These are phyloP conservation scores for Lates japonicus DNA, from an alignment of 2,797 vertebrate species.

Conservation along the genomic window DNA sequence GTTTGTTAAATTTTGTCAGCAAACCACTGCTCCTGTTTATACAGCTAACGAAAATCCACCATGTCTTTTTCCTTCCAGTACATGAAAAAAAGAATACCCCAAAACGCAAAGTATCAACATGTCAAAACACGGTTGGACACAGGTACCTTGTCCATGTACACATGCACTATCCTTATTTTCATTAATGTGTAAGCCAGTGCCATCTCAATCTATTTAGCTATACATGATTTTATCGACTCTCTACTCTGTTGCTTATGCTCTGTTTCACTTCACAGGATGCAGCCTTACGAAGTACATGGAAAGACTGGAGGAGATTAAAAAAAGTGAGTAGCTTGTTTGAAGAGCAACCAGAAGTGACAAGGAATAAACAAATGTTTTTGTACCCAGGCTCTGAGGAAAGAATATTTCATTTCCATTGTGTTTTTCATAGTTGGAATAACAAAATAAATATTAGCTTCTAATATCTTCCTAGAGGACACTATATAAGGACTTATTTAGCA, in stretches of 20 bases:
- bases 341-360: neutral
- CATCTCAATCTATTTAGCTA: neutral
- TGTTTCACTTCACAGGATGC: conserved; percentile 81
- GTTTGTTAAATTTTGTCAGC: neutral
- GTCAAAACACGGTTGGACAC: conserved; percentile 93
- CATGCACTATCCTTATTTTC: neutral
- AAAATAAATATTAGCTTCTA: no score
- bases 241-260: neutral
- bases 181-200: neutral
- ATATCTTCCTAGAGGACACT: neutral
- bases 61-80: conserved; percentile 80
- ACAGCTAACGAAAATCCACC: accelerated
- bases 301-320: conserved; percentile 92
- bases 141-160: conserved; percentile 78
- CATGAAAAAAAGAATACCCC: conserved; percentile 90
- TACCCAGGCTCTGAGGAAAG: no score
- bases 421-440: no score
- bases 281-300: conserved; percentile 94
- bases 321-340: conserved; percentile 88
- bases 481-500: neutral
- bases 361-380: neutral
- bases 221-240: neutral
- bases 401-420: no score
- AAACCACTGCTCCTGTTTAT: neutral
- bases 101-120: conserved; percentile 92